Evolutionary conservation across 2,797 vertebrate species (phyloP).

Genomic region (Acipenser ruthenus): DNA sequence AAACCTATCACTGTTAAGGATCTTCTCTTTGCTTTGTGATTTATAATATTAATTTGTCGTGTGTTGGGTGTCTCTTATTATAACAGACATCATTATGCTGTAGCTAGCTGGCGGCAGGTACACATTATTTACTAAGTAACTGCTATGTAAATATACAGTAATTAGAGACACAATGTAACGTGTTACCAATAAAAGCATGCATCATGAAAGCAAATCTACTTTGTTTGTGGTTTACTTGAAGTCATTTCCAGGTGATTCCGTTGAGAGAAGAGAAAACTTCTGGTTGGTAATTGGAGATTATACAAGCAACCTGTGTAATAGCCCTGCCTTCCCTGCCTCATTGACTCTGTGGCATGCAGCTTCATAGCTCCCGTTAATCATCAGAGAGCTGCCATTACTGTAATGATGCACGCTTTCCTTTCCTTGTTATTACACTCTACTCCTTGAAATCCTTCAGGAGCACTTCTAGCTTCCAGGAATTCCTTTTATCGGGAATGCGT

Average conservation of each 20-base stretch:
- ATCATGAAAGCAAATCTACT: too few species aligned
- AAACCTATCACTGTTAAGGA: too few species aligned
- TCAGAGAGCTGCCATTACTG: background rate
- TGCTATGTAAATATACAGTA: too few species aligned
- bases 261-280: background rate
- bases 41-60: too few species aligned
- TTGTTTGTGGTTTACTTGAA: background rate
- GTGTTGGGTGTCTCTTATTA: too few species aligned
- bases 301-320: background rate
- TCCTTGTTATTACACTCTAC: background rate
- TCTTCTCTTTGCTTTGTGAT: too few species aligned
- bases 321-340: background rate
- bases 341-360: slow-evolving; percentile 7
- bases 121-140: too few species aligned
- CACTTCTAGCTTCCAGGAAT: background rate
- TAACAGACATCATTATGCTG: too few species aligned
- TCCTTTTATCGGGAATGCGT: background rate
- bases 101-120: too few species aligned
- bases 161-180: too few species aligned
- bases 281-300: background rate
- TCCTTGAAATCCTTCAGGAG: slow-evolving; percentile 8
- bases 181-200: too few species aligned
- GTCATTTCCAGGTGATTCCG: background rate
- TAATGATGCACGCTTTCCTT: slow-evolving; percentile 2
- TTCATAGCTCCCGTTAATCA: slow-evolving; percentile 10